Evolutionary conservation across 2,888 invertebrate species (phyloP).

Genomic region (Agrotis exclamationis): DNA sequence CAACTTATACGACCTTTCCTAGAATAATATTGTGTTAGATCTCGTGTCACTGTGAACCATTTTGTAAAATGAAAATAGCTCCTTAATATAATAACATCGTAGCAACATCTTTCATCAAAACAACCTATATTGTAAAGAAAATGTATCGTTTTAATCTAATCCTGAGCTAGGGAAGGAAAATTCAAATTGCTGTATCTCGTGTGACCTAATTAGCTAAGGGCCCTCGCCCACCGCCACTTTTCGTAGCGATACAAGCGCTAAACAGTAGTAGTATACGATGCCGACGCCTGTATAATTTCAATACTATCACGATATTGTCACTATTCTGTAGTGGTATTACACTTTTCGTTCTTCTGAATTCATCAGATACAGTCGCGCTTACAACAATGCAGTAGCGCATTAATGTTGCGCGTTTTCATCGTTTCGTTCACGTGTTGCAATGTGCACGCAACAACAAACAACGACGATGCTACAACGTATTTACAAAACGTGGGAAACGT

Average conservation of each 20-base stretch:
- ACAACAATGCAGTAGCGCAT: no score
- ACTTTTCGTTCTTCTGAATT: no score
- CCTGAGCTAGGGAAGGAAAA: neutral
- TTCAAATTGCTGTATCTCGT: slow-evolving; percentile 18
- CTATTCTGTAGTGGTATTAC: no score
- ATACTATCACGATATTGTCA: no score
- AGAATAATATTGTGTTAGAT: neutral
- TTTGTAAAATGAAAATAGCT: slow-evolving; percentile 2
- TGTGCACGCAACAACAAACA: no score
- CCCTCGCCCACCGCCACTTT: neutral
- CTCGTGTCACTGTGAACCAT: neutral
- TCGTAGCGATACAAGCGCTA: neutral
- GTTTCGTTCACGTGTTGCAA: no score
- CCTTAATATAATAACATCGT: neutral
- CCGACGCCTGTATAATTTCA: no score
- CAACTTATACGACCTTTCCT: neutral
- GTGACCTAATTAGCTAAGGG: slow-evolving; percentile 30
- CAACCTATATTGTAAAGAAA: slow-evolving; percentile 11
- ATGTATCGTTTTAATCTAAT: slow-evolving; percentile 23
- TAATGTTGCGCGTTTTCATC: no score
- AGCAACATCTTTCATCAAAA: slow-evolving; percentile 24
- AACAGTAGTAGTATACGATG: neutral
- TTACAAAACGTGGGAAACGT: neutral
- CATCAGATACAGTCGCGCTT: no score
- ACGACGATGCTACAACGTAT: no score